phyloP scores from a whole-genome alignment of 1,140 invertebrate species.

The Listronotus oregonensis region DNA sequence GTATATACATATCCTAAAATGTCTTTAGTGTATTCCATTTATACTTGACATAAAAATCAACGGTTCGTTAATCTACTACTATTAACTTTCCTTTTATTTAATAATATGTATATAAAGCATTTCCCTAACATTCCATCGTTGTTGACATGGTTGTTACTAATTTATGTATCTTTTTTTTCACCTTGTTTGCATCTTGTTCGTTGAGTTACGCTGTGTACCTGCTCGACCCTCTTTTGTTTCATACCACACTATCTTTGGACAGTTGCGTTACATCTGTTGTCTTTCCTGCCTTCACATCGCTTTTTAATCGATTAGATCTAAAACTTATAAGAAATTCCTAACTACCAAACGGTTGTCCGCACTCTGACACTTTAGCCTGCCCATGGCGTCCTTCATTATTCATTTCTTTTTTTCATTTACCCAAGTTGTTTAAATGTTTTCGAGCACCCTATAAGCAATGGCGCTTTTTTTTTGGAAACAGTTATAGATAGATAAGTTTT shows the following conservation, averaged over 20 bases:
- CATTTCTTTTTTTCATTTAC: constrained; percentile 1
- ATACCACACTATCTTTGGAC: constrained; percentile 11
- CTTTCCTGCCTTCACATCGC: constrained; percentile 5
- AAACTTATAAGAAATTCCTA: constrained; percentile 19
- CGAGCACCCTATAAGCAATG: too few species aligned
- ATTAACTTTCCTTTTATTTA: too few species aligned
- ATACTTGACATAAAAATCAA: too few species aligned
- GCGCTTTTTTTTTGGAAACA: too few species aligned
- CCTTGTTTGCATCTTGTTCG: background rate
- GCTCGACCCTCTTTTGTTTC: constrained; percentile 16
- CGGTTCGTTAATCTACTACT: too few species aligned
- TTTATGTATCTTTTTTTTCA: too few species aligned
- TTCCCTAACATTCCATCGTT: background rate
- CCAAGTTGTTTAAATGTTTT: too few species aligned
- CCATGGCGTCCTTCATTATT: background rate
- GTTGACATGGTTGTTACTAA: too few species aligned
- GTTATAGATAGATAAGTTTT: too few species aligned
- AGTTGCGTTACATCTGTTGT: constrained; percentile 33
- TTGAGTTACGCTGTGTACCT: constrained; percentile 7
- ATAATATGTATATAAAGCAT: too few species aligned
- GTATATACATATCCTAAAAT: too few species aligned
- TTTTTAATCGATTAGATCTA: constrained; percentile 31
- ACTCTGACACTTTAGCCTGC: constrained; percentile 13
- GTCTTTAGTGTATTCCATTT: too few species aligned
- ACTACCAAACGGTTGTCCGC: constrained; percentile 24